Percentiles rank a stretch among this genome's conserved stretches.
Evolutionary conservation across 2,888 invertebrate genomes (phyloP).

Genomic region (Sesia bembeciformis): DNA sequence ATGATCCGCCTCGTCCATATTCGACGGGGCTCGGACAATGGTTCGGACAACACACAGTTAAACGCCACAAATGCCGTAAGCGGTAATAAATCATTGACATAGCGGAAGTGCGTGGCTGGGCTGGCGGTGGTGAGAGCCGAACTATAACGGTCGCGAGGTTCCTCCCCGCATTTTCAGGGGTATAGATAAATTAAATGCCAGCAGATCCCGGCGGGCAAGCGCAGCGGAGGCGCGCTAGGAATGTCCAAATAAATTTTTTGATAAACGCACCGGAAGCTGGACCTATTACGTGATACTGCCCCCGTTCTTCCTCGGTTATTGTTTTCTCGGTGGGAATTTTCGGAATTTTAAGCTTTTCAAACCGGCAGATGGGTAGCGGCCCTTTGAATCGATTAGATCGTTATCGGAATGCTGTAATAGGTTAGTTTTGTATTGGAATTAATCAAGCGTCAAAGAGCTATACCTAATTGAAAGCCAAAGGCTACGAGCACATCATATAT

Average conservation of each 20-base stretch:
- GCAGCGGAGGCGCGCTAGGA: slow-evolving; percentile 53
- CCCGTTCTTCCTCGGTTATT: slow-evolving; percentile 59
- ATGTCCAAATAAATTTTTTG: slow-evolving; percentile 71
- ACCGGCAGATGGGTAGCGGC: slow-evolving; percentile 61
- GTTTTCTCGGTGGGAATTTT: slow-evolving; percentile 59
- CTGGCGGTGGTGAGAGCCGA: slow-evolving; percentile 34
- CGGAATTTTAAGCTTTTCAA: slow-evolving; percentile 50
- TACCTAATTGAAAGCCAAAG: slow-evolving; percentile 58
- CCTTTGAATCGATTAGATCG: slow-evolving; percentile 67
- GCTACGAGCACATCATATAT: slow-evolving; percentile 62
- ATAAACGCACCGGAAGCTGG: slow-evolving; percentile 67
- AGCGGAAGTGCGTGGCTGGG: slow-evolving; percentile 64
- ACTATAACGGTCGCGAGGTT: slow-evolving; percentile 47
- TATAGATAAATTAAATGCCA: slow-evolving; percentile 72
- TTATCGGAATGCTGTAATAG: slow-evolving; percentile 62
- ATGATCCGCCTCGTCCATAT: slow-evolving; percentile 57
- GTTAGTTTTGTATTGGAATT: slow-evolving; percentile 70
- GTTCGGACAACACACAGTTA: slow-evolving; percentile 60
- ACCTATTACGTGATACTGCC: slow-evolving; percentile 67
- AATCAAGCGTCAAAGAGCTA: slow-evolving; percentile 70
- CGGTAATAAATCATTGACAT: slow-evolving; percentile 68
- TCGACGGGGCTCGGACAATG: slow-evolving; percentile 56
- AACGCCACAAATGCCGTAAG: slow-evolving; percentile 60
- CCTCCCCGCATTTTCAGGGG: slow-evolving; percentile 58
- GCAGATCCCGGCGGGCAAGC: slow-evolving; percentile 54